These are phyloP conservation scores for Furcifer pardalis DNA, from an alignment of 2,797 vertebrate species.

Conservation along the genomic window DNA sequence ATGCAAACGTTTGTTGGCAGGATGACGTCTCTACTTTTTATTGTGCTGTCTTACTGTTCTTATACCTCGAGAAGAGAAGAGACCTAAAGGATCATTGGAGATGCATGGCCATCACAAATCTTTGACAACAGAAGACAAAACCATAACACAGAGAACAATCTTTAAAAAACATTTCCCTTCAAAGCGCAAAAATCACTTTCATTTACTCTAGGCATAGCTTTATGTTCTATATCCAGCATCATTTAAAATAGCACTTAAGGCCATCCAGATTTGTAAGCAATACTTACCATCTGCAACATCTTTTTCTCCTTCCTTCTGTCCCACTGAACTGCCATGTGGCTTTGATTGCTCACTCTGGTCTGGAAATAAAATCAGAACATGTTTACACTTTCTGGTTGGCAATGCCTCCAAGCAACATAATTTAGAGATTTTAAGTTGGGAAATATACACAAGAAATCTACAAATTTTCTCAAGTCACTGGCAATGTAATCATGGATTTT, in stretches of 20 bases:
- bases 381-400: background rate
- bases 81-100: no score
- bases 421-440: background rate
- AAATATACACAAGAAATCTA: background rate
- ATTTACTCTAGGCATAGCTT: background rate
- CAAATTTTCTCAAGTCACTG: background rate
- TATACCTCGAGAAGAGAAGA: no score
- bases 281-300: conserved; percentile 29
- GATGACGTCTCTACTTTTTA: no score
- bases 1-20: no score
- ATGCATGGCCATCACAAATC: no score
- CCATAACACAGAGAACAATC: background rate
- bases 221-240: background rate
- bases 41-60: no score
- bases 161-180: background rate
- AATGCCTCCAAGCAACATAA: background rate
- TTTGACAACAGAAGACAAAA: background rate
- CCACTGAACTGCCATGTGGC: conserved; percentile 16
- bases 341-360: conserved; percentile 10
- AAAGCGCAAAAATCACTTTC: background rate
- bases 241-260: background rate
- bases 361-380: conserved; percentile 21
- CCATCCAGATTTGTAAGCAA: accelerated
- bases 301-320: conserved; percentile 17
- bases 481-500: background rate